A percentile compares a stretch with the other conserved stretches of the same genome.
These are phyloP conservation scores for Nettapus auritus DNA, from an alignment of 2,113 vertebrate species.

Conservation along the genomic window DNA sequence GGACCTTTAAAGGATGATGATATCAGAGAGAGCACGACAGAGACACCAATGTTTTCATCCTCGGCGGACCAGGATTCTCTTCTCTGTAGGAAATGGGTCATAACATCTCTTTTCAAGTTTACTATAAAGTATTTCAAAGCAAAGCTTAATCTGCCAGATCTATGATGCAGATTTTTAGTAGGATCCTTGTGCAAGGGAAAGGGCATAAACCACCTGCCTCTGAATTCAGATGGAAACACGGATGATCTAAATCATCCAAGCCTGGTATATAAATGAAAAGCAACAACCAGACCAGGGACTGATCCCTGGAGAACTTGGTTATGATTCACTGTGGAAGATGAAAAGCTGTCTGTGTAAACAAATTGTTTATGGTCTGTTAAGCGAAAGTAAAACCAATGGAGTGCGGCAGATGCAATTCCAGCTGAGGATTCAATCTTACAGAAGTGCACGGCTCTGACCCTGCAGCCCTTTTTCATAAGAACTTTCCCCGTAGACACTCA, in stretches of 20 bases:
- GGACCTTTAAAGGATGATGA: not conserved
- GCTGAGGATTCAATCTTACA: conserved; percentile 40
- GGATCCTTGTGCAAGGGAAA: not conserved
- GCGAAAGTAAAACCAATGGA: conserved; percentile 38
- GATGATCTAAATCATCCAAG: conserved; percentile 51
- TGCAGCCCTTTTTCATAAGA: not conserved
- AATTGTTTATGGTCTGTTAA: conserved; percentile 69
- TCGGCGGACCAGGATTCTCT: not conserved
- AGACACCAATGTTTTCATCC: not conserved
- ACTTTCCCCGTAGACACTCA: not conserved
- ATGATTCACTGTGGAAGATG: conserved; percentile 41
- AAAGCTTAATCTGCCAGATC: not conserved
- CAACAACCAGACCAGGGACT: conserved; percentile 9
- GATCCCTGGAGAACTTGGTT: conserved; percentile 46
- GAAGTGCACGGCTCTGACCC: not conserved
- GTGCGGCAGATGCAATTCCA: conserved; percentile 51
- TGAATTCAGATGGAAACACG: not conserved
- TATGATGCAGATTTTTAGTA: conserved; percentile 7
- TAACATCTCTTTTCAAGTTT: not conserved
- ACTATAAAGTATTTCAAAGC: not conserved
- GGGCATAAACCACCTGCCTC: conserved; percentile 47
- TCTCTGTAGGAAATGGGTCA: not conserved
- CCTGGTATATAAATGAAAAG: conserved; percentile 33
- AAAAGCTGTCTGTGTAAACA: conserved; percentile 68
- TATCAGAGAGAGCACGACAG: not conserved